These are phyloP conservation scores for Chloroclysta siterata DNA, from an alignment of 2,888 invertebrate genomes.

Conservation along the genomic window DNA sequence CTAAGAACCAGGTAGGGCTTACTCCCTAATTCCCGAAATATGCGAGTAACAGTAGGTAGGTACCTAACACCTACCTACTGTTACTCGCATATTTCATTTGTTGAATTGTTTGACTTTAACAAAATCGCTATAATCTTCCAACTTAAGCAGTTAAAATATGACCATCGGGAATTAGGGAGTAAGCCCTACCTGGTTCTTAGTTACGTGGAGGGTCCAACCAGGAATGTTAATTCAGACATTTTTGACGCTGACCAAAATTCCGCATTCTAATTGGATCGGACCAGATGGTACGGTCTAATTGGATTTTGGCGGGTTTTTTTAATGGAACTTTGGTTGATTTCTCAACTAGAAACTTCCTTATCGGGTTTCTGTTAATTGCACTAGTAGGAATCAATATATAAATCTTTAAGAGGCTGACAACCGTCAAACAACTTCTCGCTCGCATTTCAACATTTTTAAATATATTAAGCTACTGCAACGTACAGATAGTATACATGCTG, in stretches of 20 bases:
- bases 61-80: too few species aligned
- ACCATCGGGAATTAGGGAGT: constrained; percentile 57
- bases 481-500: too few species aligned
- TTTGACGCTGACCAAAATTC: constrained; percentile 50
- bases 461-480: too few species aligned
- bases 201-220: constrained; percentile 56
- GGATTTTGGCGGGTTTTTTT: constrained; percentile 8
- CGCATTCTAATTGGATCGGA: constrained; percentile 32
- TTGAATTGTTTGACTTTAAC: too few species aligned
- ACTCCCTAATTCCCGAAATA: constrained; percentile 60
- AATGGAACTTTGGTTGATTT: neutral
- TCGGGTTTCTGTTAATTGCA: neutral
- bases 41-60: too few species aligned
- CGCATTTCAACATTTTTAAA: too few species aligned
- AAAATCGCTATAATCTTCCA: constrained; percentile 30
- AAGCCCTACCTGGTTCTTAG: constrained; percentile 66
- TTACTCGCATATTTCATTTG: too few species aligned
- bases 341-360: neutral
- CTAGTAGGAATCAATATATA: neutral
- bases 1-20: constrained; percentile 66
- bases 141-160: constrained; percentile 46
- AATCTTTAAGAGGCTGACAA: neutral
- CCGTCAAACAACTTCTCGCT: too few species aligned
- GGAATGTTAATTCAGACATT: constrained; percentile 56
- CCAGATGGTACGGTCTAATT: constrained; percentile 8